These are phyloP conservation scores for Boloria selene DNA, from an alignment of 2,888 invertebrate species.

Conservation along the genomic window DNA sequence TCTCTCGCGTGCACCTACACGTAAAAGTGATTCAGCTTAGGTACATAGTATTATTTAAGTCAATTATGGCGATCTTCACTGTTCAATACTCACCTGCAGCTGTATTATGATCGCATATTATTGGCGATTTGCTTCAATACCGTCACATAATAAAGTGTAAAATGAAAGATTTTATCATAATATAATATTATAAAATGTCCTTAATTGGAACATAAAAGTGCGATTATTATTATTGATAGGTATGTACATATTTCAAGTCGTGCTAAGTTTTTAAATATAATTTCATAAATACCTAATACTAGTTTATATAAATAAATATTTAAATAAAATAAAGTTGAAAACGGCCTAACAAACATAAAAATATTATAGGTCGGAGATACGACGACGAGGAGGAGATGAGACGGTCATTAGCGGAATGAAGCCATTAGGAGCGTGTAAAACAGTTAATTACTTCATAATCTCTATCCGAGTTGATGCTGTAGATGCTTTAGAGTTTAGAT, in stretches of 20 bases:
- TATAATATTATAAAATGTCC: constrained; percentile 19
- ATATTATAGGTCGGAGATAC: constrained; percentile 35
- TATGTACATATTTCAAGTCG: not conserved
- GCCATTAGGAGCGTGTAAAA: constrained; percentile 78
- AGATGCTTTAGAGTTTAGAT: constrained; percentile 38
- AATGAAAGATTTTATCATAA: constrained; percentile 38
- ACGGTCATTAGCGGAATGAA: constrained; percentile 76
- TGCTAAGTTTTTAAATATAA: not conserved
- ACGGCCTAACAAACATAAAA: constrained; percentile 21
- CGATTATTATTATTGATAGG: not conserved
- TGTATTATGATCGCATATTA: constrained; percentile 10
- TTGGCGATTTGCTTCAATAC: constrained; percentile 20
- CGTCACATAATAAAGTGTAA: constrained; percentile 38
- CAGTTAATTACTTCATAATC: constrained; percentile 74
- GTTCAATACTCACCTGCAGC: constrained; percentile 16
- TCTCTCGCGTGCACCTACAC: too few relatives aligned
- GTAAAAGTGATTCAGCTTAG: too few relatives aligned
- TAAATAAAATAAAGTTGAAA: constrained; percentile 20
- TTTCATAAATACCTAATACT: not conserved
- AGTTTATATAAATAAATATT: not conserved
- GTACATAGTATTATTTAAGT: constrained; percentile 2
- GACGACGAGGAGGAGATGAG: constrained; percentile 59
- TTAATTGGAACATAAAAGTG: constrained; percentile 18
- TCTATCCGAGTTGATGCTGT: constrained; percentile 53
- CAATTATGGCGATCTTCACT: constrained; percentile 5